These are phyloP conservation scores for Crotalus viridis DNA, from an alignment of 2,113 vertebrate genomes.

Conservation along the genomic window DNA sequence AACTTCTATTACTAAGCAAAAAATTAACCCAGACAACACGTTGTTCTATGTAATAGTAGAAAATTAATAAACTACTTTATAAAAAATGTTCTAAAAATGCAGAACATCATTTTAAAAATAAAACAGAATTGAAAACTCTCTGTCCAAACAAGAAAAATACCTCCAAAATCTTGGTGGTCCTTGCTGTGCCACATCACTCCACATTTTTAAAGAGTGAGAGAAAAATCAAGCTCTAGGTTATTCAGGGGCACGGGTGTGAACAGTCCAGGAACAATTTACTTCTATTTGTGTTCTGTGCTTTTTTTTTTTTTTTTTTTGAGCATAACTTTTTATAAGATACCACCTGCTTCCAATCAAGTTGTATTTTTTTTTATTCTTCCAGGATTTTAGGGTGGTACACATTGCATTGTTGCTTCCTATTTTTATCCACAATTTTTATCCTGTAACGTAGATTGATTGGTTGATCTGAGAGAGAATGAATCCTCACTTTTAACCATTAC, in stretches of 20 bases:
- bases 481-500: background rate
- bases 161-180: background rate
- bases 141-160: background rate
- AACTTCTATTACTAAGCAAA: too few relatives aligned
- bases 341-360: constrained; percentile 1
- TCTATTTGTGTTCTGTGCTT: background rate
- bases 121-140: background rate
- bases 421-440: background rate
- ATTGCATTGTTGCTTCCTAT: background rate
- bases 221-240: too few relatives aligned
- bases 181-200: background rate
- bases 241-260: background rate
- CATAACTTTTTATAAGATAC: background rate
- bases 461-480: background rate
- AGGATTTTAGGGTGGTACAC: background rate
- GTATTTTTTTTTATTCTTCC: background rate
- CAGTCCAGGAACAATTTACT: too few relatives aligned
- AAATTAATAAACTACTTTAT: too few relatives aligned
- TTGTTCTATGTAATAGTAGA: too few relatives aligned
- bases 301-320: background rate
- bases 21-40: too few relatives aligned
- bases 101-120: background rate
- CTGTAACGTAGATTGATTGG: background rate
- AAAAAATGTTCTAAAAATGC: background rate
- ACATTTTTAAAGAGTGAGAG: background rate